phyloP scores from a whole-genome alignment of 2,888 invertebrate species.

The Lumbricus terrestris region DNA sequence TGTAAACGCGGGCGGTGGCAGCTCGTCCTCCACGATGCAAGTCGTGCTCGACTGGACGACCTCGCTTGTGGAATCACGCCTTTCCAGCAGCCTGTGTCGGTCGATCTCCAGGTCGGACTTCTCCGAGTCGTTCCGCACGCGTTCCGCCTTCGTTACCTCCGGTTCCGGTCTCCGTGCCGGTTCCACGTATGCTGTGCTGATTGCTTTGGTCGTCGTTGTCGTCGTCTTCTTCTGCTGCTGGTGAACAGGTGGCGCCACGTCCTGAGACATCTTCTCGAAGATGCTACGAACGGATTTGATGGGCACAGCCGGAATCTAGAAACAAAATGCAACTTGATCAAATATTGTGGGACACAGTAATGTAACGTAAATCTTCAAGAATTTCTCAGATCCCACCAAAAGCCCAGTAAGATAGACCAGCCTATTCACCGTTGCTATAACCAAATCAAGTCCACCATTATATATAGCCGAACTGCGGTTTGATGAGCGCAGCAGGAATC shows the following conservation, averaged over 20 bases:
- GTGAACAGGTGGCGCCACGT: neutral
- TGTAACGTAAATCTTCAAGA: no score
- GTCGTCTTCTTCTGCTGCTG: neutral
- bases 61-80: constrained; percentile 5
- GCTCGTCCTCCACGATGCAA: constrained; percentile 34
- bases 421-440: no score
- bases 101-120: neutral
- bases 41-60: constrained; percentile 28
- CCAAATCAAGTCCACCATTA: no score
- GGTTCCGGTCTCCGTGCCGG: neutral
- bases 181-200: neutral
- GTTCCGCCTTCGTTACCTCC: neutral
- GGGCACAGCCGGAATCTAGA: constrained; percentile 26
- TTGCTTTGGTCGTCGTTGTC: neutral
- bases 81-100: neutral
- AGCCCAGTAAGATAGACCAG: no score
- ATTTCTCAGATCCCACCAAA: no score
- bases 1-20: constrained; percentile 36
- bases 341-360: neutral
- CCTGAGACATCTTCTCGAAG: constrained; percentile 27
- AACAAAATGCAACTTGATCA: neutral
- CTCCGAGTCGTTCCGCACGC: neutral
- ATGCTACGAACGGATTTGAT: constrained; percentile 28
- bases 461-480: no score
- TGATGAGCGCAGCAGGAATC: no score